Conservation (phyloP, 2,888 invertebrate genomes). For the Andrena flavipes region DNA sequence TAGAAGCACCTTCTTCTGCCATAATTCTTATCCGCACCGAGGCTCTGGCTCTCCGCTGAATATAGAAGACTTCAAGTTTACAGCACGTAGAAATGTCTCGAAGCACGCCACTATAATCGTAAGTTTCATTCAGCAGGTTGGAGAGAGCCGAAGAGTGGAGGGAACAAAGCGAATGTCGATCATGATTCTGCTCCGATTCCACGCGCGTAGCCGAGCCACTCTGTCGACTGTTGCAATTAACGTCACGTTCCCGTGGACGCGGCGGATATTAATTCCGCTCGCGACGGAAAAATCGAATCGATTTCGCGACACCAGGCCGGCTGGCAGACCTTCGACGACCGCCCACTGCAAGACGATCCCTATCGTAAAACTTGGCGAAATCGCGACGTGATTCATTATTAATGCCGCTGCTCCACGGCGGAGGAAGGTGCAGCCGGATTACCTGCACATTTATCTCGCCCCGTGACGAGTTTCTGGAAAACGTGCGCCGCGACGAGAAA, state of each 20-base stretch:
- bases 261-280: conserved; percentile 50
- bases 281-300: conserved; percentile 46
- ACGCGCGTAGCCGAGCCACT: conserved; percentile 7
- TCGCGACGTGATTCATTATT: conserved; percentile 61
- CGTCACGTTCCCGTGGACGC: conserved; percentile 47
- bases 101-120: too few relatives aligned
- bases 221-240: conserved; percentile 38
- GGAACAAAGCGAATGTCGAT: conserved; percentile 1
- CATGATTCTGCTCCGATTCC: conserved; percentile 18
- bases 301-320: conserved; percentile 38
- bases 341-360: conserved; percentile 49
- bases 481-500: background rate
- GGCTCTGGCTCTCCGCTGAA: too few relatives aligned
- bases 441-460: conserved; percentile 35
- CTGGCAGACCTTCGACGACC: conserved; percentile 54
- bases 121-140: too few relatives aligned
- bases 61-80: too few relatives aligned
- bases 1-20: too few relatives aligned
- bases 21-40: too few relatives aligned
- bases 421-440: conserved; percentile 41
- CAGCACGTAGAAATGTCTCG: too few relatives aligned
- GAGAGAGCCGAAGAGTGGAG: too few relatives aligned
- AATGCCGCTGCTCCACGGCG: conserved; percentile 31
- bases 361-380: conserved; percentile 61
- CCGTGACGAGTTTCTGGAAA: conserved; percentile 47